phyloP scores from a whole-genome alignment of 2,113 vertebrate species.

The Syngnathoides biaculeatus region DNA sequence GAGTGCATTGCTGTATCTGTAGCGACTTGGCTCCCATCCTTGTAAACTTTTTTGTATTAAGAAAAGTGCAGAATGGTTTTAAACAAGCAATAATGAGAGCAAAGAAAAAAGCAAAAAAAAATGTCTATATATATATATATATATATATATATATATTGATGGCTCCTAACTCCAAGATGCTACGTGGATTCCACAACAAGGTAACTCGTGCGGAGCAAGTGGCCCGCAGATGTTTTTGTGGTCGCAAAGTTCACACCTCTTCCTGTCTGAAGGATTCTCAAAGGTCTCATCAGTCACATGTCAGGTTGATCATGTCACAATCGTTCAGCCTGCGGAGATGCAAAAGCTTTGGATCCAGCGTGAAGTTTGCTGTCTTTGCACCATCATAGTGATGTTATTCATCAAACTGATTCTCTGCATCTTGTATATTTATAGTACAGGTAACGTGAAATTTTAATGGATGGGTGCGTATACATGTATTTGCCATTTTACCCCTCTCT shows the following conservation, averaged over 20 bases:
- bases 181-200: no score
- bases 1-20: no score
- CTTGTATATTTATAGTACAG: background rate
- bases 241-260: conserved; percentile 37
- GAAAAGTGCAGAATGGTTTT: no score
- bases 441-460: background rate
- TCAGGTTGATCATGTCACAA: conserved; percentile 40
- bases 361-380: background rate
- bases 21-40: no score
- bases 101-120: no score
- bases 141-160: no score
- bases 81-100: no score
- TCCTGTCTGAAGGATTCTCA: conserved; percentile 4
- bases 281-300: conserved; percentile 39
- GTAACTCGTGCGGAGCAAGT: background rate
- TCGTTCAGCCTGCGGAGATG: conserved; percentile 13
- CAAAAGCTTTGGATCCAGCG: background rate
- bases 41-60: no score
- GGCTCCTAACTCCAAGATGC: no score
- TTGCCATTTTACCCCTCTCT: background rate
- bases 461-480: background rate
- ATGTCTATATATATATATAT: no score
- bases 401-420: background rate
- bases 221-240: conserved; percentile 34
- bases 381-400: background rate